phyloP scores from a whole-genome alignment of 2,113 vertebrate genomes.

The Chionodraco myersi region DNA sequence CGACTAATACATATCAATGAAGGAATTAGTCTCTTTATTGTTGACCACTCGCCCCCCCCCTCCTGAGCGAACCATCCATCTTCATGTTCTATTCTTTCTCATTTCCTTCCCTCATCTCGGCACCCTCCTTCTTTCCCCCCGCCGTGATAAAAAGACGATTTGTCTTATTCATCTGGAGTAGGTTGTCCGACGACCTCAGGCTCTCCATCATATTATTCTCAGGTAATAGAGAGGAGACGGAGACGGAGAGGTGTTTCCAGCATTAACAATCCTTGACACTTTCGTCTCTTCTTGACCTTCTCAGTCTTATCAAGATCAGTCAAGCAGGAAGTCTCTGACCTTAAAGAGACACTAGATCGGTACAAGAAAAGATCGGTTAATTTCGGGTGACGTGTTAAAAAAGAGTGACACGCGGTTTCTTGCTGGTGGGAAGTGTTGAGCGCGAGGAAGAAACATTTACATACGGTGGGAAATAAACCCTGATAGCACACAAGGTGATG shows the following conservation, averaged over 20 bases:
- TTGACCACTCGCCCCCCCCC: background rate
- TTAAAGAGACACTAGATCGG: background rate
- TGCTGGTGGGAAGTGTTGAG: constrained; percentile 32
- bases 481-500: background rate
- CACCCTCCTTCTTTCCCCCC: background rate
- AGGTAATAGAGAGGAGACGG: constrained; percentile 56
- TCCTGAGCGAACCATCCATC: constrained; percentile 38
- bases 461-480: constrained; percentile 10
- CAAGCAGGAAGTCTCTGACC: constrained; percentile 6
- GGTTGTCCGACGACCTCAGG: constrained; percentile 43
- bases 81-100: constrained; percentile 52
- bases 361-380: background rate
- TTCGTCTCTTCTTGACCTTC: constrained; percentile 46
- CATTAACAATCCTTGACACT: constrained; percentile 36
- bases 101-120: constrained; percentile 36
- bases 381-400: constrained; percentile 24
- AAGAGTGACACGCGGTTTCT: constrained; percentile 1
- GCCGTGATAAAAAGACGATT: constrained; percentile 67
- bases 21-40: background rate
- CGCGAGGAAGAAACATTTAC: constrained; percentile 33
- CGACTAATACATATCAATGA: constrained; percentile 24
- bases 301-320: background rate
- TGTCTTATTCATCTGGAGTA: constrained; percentile 60
- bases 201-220: constrained; percentile 56
- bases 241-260: constrained; percentile 50